phyloP scores from a whole-genome alignment of 1,140 invertebrate genomes.

The Andricus grossulariae region DNA sequence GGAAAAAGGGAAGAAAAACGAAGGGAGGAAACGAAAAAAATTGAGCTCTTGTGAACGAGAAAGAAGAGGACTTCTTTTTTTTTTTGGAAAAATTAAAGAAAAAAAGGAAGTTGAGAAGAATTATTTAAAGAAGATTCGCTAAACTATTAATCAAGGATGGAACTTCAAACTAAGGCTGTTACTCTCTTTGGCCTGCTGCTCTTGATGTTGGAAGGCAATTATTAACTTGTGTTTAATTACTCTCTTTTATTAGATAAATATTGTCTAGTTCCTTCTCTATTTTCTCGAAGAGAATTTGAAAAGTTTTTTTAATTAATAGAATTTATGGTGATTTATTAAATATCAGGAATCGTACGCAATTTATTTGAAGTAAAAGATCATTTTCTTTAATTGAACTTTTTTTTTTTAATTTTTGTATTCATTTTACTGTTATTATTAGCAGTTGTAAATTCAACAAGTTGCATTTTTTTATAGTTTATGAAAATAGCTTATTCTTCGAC shows the following conservation, averaged over 20 bases:
- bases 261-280: background rate
- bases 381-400: no score
- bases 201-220: constrained; percentile 5
- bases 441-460: no score
- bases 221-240: background rate
- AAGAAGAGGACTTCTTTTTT: constrained; percentile 40
- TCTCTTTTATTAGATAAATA: background rate
- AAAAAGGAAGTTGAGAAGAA: constrained; percentile 38
- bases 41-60: constrained; percentile 12
- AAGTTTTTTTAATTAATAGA: no score
- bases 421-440: no score
- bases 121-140: constrained; percentile 37
- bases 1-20: constrained; percentile 35
- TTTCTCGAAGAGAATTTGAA: background rate
- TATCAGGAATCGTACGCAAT: no score
- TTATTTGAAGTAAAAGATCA: no score
- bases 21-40: constrained; percentile 31
- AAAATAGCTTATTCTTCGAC: no score
- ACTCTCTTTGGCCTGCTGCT: constrained; percentile 12
- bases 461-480: no score
- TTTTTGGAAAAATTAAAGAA: background rate
- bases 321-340: no score
- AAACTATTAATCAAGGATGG: constrained; percentile 32
- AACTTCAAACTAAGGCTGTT: background rate
- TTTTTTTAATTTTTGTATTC: no score